Evolutionary conservation across 2,888 invertebrate species (phyloP), one percentile per base, ranked within the genome.

Genomic region (Elaeidobius kamerunicus): DNA sequence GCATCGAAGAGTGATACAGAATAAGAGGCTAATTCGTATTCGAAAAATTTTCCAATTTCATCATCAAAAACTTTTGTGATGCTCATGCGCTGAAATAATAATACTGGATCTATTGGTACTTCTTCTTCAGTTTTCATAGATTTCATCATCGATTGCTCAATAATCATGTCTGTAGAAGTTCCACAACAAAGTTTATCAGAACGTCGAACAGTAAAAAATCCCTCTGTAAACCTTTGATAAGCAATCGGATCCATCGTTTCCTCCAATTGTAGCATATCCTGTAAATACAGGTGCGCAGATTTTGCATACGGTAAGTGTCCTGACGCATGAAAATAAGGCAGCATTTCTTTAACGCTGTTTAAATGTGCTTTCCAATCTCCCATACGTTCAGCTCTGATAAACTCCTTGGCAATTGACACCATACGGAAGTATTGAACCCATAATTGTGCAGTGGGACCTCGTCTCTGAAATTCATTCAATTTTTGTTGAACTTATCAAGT

Each of bases 311-410:
- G 51, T 55, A 61, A 64, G 59, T 65, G 64, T 36, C 64, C 62
- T 20, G 55, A 51, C 9, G 63, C 52, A 47, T 62, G 63, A 45
- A 66, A 67, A 59, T 65, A 71, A 61, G 70, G 69, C 42, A 61
- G 55, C 67, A 70, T 69, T 66, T 65, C 60, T 65, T 65, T 59
- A 15, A 69, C 59, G 48, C 61, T 40, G 39, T 65, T 61, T 35
- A 70, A 67, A 66, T 71, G 69, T 52, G 60, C 63, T 64, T 67
- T 42, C 67, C 69, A 72, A 65, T 71, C 65, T 28, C 68, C 68
- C 65, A 65, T 63, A 57, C 71, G 64, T 54, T 72, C 69, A 63
- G 70, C 69, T 64, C 64, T 62, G 56, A 71, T 38, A 56, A 69
- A 70, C 16, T 71, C 63, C 51, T 70, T 68, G n/a, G 61, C 63